Evolutionary conservation across 2,113 vertebrate species (phyloP).

Genomic region (Delphinus delphis): DNA sequence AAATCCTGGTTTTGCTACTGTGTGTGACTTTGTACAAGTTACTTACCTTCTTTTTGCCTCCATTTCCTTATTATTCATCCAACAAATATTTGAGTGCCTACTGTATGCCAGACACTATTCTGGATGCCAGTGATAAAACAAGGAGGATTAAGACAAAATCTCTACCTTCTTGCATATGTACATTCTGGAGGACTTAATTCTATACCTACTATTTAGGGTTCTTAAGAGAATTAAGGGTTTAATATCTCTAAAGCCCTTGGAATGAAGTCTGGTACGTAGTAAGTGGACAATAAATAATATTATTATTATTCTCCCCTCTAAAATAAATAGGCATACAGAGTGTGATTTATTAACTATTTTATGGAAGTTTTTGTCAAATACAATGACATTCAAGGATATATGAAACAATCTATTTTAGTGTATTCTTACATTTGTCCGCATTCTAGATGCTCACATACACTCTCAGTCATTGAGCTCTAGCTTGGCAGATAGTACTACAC

Average conservation of each 20-base stretch:
- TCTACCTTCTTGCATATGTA: neutral
- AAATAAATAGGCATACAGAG: neutral
- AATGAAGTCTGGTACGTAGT: neutral
- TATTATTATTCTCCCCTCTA: neutral
- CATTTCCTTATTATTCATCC: neutral
- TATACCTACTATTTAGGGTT: neutral
- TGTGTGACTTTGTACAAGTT: neutral
- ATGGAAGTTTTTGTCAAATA: constrained; percentile 17
- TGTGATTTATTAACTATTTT: neutral
- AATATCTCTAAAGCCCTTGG: neutral
- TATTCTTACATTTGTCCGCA: neutral
- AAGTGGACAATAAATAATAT: constrained; percentile 1
- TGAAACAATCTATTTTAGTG: neutral
- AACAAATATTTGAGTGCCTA: neutral
- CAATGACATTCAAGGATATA: neutral
- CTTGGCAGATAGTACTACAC: neutral
- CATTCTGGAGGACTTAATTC: constrained; percentile 7
- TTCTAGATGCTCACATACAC: neutral
- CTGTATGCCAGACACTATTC: neutral
- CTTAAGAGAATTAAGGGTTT: neutral
- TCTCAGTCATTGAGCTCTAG: neutral
- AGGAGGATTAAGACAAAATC: constrained; percentile 23
- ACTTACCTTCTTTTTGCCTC: neutral
- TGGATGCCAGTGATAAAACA: neutral
- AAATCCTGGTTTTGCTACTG: constrained; percentile 10